These are phyloP conservation scores for Microlaimidae sp. DNA, from an alignment of 2,888 invertebrate species.

Conservation along the genomic window DNA sequence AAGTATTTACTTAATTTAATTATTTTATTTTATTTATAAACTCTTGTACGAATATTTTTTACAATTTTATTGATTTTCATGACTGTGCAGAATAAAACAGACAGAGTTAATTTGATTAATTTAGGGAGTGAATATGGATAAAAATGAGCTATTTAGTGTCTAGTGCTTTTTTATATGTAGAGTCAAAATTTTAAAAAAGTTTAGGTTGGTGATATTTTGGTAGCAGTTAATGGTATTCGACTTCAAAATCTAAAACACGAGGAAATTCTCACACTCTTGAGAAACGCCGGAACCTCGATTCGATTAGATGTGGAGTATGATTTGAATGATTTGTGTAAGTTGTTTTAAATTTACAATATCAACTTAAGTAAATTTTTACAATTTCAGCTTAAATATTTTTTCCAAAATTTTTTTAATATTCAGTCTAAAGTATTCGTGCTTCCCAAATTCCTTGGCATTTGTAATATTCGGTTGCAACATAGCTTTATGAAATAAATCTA, in stretches of 20 bases:
- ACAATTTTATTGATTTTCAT: not conserved
- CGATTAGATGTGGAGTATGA: conserved; percentile 67
- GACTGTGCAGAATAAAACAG: conserved; percentile 4
- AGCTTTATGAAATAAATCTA: no score
- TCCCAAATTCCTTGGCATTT: no score
- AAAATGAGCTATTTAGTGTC: conserved; percentile 1
- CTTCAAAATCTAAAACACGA: conserved; percentile 57
- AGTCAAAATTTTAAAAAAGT: no score
- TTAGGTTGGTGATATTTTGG: conserved; percentile 61
- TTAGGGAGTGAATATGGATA: not conserved
- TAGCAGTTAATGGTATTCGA: conserved; percentile 62
- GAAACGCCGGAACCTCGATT: conserved; percentile 55
- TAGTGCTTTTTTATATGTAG: conserved; percentile 42
- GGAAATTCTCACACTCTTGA: conserved; percentile 55
- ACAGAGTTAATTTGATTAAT: not conserved
- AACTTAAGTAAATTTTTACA: no score
- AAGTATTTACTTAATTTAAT: conserved; percentile 8
- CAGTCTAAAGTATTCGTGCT: no score
- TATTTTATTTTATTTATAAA: conserved; percentile 4
- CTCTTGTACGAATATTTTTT: not conserved
- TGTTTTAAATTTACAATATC: no score
- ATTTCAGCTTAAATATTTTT: no score
- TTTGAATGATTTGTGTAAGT: conserved; percentile 58
- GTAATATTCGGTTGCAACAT: no score
- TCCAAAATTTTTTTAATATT: no score